Evolutionary conservation across 2,888 invertebrate species (phyloP), one percentile per base, ranked within the genome.

Genomic region (Carterocephalus palaemon): DNA sequence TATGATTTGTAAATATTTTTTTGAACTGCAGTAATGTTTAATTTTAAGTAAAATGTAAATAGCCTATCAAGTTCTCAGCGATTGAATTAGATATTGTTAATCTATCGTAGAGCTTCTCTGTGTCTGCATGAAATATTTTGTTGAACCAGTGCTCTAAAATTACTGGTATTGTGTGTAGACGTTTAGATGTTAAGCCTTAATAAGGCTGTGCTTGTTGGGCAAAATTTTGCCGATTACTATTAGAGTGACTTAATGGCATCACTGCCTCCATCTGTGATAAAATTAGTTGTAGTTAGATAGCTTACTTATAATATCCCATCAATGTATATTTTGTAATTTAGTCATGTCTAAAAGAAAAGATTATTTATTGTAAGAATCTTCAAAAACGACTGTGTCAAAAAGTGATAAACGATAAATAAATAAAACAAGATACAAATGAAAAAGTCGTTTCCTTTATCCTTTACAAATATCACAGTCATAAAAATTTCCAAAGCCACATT

Each of bases 231-330:
- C 75, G 56, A 64, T 62, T 70, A 78, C 71, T 78, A 76, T 70
- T 70, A 69, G 65, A 70, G 70, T 70, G 69, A 73, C 64, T 69
- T 73, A 70, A 70, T 62, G 84, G 84, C 82, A 70, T 55, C 57
- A 62, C 51, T 74, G 85, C 84, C 83, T 60, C 66, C 65, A 84
- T 81, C 85, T 86, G 85, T 86, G 85, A 86, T 86, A 85, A 79
- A 68, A 67, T 70, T 84, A 84, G 80, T 53, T 69, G 46, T 74
- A 79, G 67, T 67, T 59, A 59, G 53, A 51, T 67, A 66, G 60
- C 61, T 60, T 67, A 70, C 56, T 61, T 67, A 68, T 77, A 70
- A 64, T 62, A 62, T 68, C 64, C 64, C 66, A 69, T 67, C 57
- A 64, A 64, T 79, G 77, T 78, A 80, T 70, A 79, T 78, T 75